Evolutionary conservation across 2,888 invertebrate species (phyloP), one percentile per base, ranked within the genome.

Genomic region (Folsomia manolachei): DNA sequence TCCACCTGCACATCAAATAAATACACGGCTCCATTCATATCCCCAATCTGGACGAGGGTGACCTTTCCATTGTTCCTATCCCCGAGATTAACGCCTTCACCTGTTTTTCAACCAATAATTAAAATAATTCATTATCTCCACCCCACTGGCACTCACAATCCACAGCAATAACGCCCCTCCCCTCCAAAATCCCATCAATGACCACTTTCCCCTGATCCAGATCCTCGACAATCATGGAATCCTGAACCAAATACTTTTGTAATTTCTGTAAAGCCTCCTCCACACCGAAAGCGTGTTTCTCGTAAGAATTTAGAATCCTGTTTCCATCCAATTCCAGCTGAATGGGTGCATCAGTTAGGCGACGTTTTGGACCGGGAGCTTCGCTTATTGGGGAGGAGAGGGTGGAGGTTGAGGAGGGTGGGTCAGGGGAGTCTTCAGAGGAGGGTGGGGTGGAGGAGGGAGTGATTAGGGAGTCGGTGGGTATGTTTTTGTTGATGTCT

Each of bases 1-100:
- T 60, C 60, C 7, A n/a, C n/a, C n/a, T 60, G 63, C 7, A 63
- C 63, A 24, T 63, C 63, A n/a, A 63, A 63, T 7, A 63, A 7
- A 7, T 2, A 23, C 4, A 26, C 63, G 4, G 2, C 14, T 24
- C 19, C 21, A 9, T 2, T 14, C 11, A 23, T 14, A 11, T 26
- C 25, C 2, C 26, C 24, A n/a, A 63, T 26, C n/a, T 63, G 63
- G 26, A 63, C 26, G 21, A 63, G 25, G 63, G 63, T 63, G 7
- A 63, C 63, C n/a, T 63, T 63, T 24, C 63, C 63, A 7, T 23
- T 25, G 25, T 18, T 23, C 18, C 63, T 19, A 23, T 63, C 63
- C 23, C 63, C 63, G 2, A 63, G 26, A 24, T 63, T 63, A 7
- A 63, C 63, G 11, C 63, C 63, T 56, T 39, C 39, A 14, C 39